phyloP scores from a whole-genome alignment of 2,797 vertebrate genomes.

The Glossophaga mutica region DNA sequence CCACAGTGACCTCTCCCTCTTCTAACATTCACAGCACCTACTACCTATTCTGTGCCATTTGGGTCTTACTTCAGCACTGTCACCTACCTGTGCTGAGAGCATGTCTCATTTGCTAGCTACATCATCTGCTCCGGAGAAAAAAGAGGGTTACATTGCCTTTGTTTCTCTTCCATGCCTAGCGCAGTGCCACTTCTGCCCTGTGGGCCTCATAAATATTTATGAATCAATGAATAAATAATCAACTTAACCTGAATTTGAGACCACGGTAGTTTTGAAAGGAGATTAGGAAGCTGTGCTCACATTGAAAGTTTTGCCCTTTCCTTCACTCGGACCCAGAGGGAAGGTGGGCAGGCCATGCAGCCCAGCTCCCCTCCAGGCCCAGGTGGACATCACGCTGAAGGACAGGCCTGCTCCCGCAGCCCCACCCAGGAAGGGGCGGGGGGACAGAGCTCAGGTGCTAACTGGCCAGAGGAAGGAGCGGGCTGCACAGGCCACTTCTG shows the following conservation, averaged over 20 bases:
- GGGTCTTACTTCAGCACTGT: background rate
- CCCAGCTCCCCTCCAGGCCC: background rate
- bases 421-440: background rate
- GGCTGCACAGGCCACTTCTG: background rate
- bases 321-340: background rate
- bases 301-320: background rate
- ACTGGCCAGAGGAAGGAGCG: background rate
- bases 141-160: background rate
- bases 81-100: background rate
- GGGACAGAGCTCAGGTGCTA: background rate
- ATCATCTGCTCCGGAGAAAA: background rate
- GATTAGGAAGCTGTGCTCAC: background rate
- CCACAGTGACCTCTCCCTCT: background rate
- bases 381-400: background rate
- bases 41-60: background rate
- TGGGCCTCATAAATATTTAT: background rate
- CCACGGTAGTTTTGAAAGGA: background rate
- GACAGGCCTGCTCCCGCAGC: background rate
- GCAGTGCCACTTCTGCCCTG: background rate
- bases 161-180: background rate
- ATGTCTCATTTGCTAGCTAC: background rate
- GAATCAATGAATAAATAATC: background rate
- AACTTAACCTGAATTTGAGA: background rate
- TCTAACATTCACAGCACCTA: background rate
- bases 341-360: background rate